A percentile compares a stretch with the other conserved stretches of the same genome.
Conservation (phyloP, 2,888 invertebrate genomes). For the Conomelus anceps region DNA sequence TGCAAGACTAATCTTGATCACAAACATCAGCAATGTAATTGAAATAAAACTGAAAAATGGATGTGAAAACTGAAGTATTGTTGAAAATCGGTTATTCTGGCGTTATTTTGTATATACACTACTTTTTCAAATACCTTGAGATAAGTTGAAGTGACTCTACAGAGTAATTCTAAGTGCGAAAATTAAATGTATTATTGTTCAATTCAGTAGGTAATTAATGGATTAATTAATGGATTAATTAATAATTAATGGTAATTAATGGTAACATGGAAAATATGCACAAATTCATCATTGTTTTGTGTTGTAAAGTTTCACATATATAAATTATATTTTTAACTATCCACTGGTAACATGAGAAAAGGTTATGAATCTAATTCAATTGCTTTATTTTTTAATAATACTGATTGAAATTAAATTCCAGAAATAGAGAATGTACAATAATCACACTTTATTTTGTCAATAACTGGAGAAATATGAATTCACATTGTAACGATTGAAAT, state of each 20-base stretch:
- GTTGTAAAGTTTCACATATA: not conserved
- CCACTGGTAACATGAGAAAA: not conserved
- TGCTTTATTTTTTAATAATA: too few relatives aligned
- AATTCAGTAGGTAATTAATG: too few relatives aligned
- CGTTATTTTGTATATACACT: not conserved
- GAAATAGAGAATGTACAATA: too few relatives aligned
- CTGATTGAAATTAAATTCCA: too few relatives aligned
- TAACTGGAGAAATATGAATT: too few relatives aligned
- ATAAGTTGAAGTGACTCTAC: not conserved
- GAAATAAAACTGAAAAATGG: not conserved
- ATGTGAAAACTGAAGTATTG: not conserved
- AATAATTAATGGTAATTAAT: not conserved
- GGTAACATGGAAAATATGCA: not conserved
- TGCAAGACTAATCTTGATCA: not conserved
- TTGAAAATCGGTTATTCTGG: not conserved
- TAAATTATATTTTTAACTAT: not conserved
- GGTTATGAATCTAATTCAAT: not conserved
- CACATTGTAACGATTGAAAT: too few relatives aligned
- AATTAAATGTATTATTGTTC: too few relatives aligned
- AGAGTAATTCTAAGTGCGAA: too few relatives aligned
- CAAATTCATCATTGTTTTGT: not conserved
- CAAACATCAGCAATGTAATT: not conserved
- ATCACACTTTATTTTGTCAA: too few relatives aligned
- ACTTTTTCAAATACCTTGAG: not conserved
- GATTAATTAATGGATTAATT: too few relatives aligned